A percentile compares a stretch with the other conserved stretches of the same genome.
phyloP scores from a whole-genome alignment of 2,113 vertebrate genomes.

The Xenus cinereus region DNA sequence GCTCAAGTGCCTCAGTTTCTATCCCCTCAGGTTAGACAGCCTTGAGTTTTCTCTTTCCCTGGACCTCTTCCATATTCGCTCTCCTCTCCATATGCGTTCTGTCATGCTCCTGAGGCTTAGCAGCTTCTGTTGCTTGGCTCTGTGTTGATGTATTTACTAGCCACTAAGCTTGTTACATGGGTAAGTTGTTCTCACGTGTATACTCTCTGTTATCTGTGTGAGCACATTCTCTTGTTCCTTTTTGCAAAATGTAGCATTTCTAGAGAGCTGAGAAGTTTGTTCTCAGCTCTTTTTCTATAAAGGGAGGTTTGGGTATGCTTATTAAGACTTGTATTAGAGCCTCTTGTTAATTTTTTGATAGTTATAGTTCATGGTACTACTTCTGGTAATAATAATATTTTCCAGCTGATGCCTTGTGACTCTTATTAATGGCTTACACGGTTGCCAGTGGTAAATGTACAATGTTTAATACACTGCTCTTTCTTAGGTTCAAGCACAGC shows the following conservation, averaged over 20 bases:
- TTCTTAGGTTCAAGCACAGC: slow-evolving; percentile 98
- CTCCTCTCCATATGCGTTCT: not conserved
- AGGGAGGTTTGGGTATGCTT: not conserved
- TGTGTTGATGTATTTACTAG: not conserved
- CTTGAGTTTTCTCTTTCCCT: not conserved
- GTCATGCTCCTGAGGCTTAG: not conserved
- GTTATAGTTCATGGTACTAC: not conserved
- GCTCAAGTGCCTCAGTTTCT: slow-evolving; percentile 99
- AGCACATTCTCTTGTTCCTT: not conserved
- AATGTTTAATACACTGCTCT: not conserved
- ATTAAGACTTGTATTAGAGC: not conserved
- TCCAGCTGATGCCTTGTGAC: not conserved
- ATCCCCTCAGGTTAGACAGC: slow-evolving; percentile 92
- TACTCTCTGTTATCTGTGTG: not conserved
- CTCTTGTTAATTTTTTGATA: not conserved
- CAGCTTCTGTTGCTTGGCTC: not conserved
- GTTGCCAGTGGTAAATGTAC: not conserved
- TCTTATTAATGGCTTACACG: not conserved
- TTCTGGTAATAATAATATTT: not conserved
- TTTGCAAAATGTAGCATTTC: not conserved
- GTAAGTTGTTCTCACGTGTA: not conserved
- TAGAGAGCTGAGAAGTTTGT: not conserved
- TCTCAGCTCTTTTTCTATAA: not conserved
- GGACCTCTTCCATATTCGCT: not conserved
- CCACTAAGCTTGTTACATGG: not conserved